These are phyloP conservation scores for Theodoxus fluviatilis DNA, from an alignment of 2,888 invertebrate genomes.

Conservation along the genomic window DNA sequence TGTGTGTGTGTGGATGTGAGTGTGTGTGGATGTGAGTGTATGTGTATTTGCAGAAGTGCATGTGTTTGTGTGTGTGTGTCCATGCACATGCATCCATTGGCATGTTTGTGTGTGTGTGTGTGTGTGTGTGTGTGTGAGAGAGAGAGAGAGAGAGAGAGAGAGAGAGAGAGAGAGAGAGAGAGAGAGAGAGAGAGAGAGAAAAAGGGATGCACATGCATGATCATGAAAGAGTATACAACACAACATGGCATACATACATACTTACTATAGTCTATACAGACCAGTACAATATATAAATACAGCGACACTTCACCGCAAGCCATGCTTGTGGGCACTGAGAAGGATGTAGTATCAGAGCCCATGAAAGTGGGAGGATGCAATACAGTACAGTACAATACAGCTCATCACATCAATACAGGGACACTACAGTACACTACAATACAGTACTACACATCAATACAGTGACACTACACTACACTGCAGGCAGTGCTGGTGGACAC, in stretches of 20 bases:
- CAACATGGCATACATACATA: too few species aligned
- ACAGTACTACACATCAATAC: not conserved
- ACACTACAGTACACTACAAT: not conserved
- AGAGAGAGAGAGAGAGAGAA: too few species aligned
- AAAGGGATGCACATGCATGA: too few species aligned
- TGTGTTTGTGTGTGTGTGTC: slow-evolving; percentile 13
- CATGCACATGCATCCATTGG: not conserved
- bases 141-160: too few species aligned
- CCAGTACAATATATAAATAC: not conserved
- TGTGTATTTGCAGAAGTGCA: not conserved
- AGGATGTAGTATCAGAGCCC: slow-evolving; percentile 65
- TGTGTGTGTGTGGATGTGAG: too few species aligned
- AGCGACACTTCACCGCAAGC: slow-evolving; percentile 46
- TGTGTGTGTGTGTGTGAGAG: too few species aligned
- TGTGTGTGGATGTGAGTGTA: not conserved
- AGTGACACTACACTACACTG: slow-evolving; percentile 15
- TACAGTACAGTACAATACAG: too few species aligned
- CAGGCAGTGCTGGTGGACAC: slow-evolving; percentile 66
- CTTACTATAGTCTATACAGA: too few species aligned
- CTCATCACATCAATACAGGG: not conserved
- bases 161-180: too few species aligned
- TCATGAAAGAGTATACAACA: too few species aligned
- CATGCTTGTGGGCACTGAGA: slow-evolving; percentile 66
- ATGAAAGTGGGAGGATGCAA: too few species aligned
- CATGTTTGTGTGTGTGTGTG: not conserved